Evolutionary conservation across 2,888 invertebrate genomes (phyloP), one percentile per base, ranked within the genome.

Genomic region (Drosophila anceps): DNA sequence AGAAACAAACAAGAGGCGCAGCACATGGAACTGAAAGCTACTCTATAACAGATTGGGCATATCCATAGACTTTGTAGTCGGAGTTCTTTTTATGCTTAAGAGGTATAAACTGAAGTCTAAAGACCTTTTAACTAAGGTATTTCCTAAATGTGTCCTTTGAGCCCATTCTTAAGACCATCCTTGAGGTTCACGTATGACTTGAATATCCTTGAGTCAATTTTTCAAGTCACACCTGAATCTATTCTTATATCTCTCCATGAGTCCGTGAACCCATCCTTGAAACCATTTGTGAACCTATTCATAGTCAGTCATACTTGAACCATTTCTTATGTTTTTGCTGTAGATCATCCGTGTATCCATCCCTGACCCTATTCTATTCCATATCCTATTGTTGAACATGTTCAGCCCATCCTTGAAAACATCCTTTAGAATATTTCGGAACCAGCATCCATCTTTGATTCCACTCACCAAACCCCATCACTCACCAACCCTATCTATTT

Each of bases 21-120:
- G 54, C 31, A 31, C n/a, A n/a, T 31, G 9, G 12, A 39, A 53
- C 55, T 43, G 27, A 1, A 8, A 7, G 60, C 1, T 73, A 12
- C 73, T 15, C 78, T 73, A 41, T 46, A 37, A 1, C 0, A 1
- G 29, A 4, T 7, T 10, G 13, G 12, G 37, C 1, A 12, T 29
- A 18, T 3, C 4, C 4, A 18, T 10, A 9, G 41, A 7, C 18
- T n/a, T 35, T 8, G 13, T 3, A 35, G 35, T 35, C 33, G 33
- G 4, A 35, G 35, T n/a, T n/a, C n/a, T n/a, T n/a, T n/a, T n/a
- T n/a, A n/a, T 13, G n/a, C 37, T n/a, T 5, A 7, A 39, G 37
- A 0, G 37, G 15, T n/a, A n/a, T 5, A 15, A 13, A 5, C 18
- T 41, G 18, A n/a, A n/a, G n/a, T 39, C 39, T 1, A n/a, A 39